Percentiles rank a stretch among this genome's conserved stretches.
Evolutionary conservation across 2,113 vertebrate genomes (phyloP).

Genomic region (Chelonoidis abingdonii): DNA sequence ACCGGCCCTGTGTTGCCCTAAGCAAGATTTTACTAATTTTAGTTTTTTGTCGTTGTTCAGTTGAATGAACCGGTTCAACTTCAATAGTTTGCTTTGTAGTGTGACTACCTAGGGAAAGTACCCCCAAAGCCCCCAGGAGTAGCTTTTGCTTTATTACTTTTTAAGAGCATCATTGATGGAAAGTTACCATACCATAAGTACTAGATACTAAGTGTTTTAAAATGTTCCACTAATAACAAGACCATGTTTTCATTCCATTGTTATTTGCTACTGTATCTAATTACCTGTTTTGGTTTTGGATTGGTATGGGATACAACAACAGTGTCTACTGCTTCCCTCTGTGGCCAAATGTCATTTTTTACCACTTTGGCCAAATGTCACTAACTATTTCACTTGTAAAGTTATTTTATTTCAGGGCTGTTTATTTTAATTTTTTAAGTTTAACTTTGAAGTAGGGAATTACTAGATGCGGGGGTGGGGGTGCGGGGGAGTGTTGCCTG

Average conservation of each 20-base stretch:
- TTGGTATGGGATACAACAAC: neutral
- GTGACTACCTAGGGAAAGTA: neutral
- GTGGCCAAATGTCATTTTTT: neutral
- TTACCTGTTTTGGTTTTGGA: neutral
- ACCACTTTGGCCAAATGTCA: neutral
- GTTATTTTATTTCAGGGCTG: neutral
- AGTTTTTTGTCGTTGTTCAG: neutral
- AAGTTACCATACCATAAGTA: neutral
- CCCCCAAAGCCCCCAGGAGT: neutral
- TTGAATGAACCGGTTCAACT: neutral
- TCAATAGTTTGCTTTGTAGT: neutral
- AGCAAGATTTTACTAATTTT: neutral
- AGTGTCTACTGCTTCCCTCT: neutral
- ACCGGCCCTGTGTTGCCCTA: neutral
- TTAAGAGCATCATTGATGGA: neutral
- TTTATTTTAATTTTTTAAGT: neutral
- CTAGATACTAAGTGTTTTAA: neutral
- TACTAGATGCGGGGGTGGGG: neutral
- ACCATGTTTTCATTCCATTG: neutral
- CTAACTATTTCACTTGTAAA: neutral
- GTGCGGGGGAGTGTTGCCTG: constrained; percentile 13
- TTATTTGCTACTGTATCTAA: neutral
- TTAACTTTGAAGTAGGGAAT: constrained; percentile 4
- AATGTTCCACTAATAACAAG: neutral
- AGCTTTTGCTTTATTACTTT: neutral